Evolutionary conservation across 2,113 vertebrate genomes (phyloP).

Genomic region (Procavia capensis): DNA sequence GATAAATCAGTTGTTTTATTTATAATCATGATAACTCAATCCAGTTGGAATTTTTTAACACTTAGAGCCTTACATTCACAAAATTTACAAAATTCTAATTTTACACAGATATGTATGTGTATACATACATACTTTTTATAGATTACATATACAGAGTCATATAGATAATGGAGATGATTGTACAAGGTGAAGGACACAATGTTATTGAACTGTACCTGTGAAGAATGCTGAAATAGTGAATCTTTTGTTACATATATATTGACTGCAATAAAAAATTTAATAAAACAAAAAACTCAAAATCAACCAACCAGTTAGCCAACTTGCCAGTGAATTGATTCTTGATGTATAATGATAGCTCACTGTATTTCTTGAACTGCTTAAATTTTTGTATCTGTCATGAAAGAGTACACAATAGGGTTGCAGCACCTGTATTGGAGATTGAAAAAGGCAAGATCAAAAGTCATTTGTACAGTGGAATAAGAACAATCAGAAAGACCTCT

Average conservation of each 20-base stretch:
- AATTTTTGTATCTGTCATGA: constrained; percentile 27
- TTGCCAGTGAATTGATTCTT: neutral
- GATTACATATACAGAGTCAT: neutral
- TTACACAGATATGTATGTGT: neutral
- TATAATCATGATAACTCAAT: constrained; percentile 7
- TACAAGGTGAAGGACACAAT: neutral
- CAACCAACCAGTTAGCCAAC: neutral
- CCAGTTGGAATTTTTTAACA: constrained; percentile 19
- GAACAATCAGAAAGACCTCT: neutral
- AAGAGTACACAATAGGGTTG: neutral
- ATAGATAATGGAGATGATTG: neutral
- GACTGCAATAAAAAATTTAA: neutral
- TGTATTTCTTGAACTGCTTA: neutral
- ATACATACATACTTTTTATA: neutral
- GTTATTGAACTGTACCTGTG: too few relatives aligned
- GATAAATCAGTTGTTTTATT: constrained; percentile 15
- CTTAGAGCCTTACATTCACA: neutral
- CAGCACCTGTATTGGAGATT: neutral
- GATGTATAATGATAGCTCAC: neutral
- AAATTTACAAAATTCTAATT: constrained; percentile 43
- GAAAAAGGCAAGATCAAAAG: neutral
- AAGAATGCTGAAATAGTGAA: too few relatives aligned
- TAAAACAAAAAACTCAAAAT: neutral
- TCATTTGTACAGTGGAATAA: neutral
- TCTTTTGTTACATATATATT: neutral